phyloP scores from a whole-genome alignment of 2,797 vertebrate species.

The Lacerta agilis region DNA sequence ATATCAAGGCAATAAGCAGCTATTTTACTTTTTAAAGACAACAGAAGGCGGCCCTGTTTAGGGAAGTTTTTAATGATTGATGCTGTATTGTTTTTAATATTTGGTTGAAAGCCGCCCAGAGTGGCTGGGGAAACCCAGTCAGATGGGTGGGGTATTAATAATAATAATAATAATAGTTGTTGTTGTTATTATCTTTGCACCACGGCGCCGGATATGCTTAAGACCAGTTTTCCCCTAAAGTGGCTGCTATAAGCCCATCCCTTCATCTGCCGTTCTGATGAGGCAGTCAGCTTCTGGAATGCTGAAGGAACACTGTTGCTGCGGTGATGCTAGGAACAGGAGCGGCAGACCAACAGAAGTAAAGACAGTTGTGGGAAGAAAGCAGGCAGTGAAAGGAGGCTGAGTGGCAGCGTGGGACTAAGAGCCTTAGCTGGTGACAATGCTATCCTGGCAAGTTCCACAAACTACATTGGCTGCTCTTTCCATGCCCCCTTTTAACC shows the following conservation, averaged over 20 bases:
- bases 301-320: background rate
- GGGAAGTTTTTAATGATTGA: too few relatives aligned
- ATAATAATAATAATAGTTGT: too few relatives aligned
- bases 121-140: too few relatives aligned
- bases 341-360: background rate
- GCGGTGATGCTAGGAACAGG: background rate
- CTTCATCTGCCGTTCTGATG: background rate
- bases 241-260: background rate
- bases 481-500: background rate
- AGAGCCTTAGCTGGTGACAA: background rate
- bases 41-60: too few relatives aligned
- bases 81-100: too few relatives aligned
- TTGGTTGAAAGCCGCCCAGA: too few relatives aligned
- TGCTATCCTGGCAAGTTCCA: background rate
- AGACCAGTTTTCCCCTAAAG: background rate
- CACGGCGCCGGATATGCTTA: too few relatives aligned
- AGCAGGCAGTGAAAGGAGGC: background rate
- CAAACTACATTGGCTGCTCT: background rate
- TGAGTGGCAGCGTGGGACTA: background rate
- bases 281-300: background rate
- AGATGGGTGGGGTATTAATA: too few relatives aligned
- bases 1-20: too few relatives aligned
- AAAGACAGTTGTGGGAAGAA: background rate
- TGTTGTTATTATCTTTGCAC: too few relatives aligned
- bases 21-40: too few relatives aligned